phyloP scores from a whole-genome alignment of 2,888 invertebrate genomes.

The Nomada fabriciana region DNA sequence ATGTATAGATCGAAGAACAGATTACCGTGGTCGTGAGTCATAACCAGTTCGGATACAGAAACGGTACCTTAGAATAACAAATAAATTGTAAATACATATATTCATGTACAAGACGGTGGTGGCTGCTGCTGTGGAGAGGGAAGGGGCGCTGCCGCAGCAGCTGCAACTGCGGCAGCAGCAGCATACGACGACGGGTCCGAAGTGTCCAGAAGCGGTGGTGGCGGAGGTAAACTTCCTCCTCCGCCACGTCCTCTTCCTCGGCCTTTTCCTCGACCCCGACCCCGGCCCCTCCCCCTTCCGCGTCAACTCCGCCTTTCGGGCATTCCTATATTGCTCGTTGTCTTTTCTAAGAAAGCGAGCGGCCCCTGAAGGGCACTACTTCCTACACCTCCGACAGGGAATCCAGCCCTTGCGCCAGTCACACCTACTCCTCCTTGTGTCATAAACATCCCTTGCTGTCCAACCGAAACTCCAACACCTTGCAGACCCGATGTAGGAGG shows the following conservation, averaged over 20 bases:
- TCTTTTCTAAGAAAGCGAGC: conserved; percentile 94
- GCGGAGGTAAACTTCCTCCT: conserved; percentile 81
- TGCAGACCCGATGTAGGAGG: conserved; percentile 78
- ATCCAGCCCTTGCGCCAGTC: conserved; percentile 86
- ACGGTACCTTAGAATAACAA: conserved; percentile 35
- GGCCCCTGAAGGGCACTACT: conserved; percentile 91
- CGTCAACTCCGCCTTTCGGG: conserved; percentile 94
- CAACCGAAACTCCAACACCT: conserved; percentile 78
- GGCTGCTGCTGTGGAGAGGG: conserved; percentile 83
- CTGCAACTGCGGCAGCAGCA: conserved; percentile 78
- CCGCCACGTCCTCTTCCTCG: conserved; percentile 91
- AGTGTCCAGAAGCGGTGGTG: conserved; percentile 81
- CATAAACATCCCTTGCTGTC: conserved; percentile 82
- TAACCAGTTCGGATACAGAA: conserved; percentile 7
- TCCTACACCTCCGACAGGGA: conserved; percentile 86
- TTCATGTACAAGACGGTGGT: conserved; percentile 81
- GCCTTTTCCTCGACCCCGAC: conserved; percentile 90
- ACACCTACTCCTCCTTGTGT: conserved; percentile 76
- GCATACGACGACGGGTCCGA: conserved; percentile 82
- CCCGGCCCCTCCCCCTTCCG: conserved; percentile 94
- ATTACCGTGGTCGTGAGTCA: background rate
- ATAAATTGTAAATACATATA: conserved; percentile 34
- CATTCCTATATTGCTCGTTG: conserved; percentile 95
- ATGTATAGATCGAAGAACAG: background rate
- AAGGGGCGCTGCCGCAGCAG: conserved; percentile 81